Percentiles rank a stretch among this genome's conserved stretches.
Evolutionary conservation across 2,797 vertebrate genomes (phyloP).

Genomic region (Notolepis coatsorum): DNA sequence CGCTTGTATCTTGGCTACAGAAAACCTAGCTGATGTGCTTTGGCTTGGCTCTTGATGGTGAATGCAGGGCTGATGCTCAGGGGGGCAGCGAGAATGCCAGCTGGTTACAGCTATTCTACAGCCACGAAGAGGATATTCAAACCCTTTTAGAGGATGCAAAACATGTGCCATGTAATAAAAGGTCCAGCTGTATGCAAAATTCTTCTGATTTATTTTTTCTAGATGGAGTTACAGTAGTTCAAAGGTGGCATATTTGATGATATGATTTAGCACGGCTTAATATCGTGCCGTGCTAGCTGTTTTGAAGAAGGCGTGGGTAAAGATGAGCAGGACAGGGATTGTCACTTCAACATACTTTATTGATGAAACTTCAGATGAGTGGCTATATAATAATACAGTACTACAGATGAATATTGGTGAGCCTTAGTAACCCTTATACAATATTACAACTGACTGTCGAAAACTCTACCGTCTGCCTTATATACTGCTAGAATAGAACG

Average conservation of each 20-base stretch:
- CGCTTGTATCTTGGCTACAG: conserved; percentile 41
- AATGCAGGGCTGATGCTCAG: conserved; percentile 16
- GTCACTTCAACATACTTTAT: no score
- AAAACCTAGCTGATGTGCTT: conserved; percentile 27
- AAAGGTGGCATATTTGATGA: conserved; percentile 4
- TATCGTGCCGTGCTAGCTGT: no score
- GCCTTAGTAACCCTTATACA: no score
- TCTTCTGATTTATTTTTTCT: not conserved
- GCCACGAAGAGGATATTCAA: conserved; percentile 23
- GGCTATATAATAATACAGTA: no score
- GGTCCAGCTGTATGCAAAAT: conserved; percentile 6
- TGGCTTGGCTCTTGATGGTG: conserved; percentile 17
- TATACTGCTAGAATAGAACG: no score
- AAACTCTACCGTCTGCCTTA: no score
- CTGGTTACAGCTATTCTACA: conserved; percentile 34
- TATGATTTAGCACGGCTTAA: no score
- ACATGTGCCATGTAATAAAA: conserved; percentile 27
- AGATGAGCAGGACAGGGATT: no score
- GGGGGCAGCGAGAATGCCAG: conserved; percentile 39
- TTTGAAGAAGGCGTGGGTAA: no score
- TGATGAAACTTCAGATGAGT: no score
- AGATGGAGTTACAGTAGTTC: not conserved
- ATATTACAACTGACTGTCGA: no score
- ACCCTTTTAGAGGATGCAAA: conserved; percentile 28
- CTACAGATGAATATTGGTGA: no score